Conservation (phyloP, 2,797 vertebrate species). For the Anomalospiza imberbis region DNA sequence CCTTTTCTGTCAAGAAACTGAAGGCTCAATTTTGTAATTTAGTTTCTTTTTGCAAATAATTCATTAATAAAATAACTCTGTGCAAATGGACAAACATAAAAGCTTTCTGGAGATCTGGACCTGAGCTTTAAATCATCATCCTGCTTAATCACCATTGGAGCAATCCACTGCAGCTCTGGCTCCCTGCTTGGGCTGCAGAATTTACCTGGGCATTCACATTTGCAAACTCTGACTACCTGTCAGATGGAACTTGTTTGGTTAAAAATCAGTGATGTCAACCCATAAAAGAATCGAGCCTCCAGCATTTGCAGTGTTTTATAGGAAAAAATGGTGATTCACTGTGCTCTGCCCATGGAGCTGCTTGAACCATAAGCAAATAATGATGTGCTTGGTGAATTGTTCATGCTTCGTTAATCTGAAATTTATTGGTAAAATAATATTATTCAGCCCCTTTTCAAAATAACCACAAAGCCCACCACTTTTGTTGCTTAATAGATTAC, state of each 20-base stretch:
- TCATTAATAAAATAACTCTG: constrained; percentile 3
- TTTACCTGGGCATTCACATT: not conserved
- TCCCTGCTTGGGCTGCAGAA: not conserved
- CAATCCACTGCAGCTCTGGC: not conserved
- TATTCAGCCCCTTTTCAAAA: not conserved
- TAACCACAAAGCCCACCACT: not conserved
- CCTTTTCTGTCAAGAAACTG: not conserved
- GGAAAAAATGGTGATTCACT: not conserved
- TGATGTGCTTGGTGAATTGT: not conserved
- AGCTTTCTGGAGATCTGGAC: constrained; percentile 14
- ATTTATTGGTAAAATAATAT: constrained; percentile 26
- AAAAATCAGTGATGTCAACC: not conserved
- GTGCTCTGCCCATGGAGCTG: not conserved
- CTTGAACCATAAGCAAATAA: not conserved
- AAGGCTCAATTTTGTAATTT: constrained; percentile 28
- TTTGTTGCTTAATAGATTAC: constrained; percentile 27
- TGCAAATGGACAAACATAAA: constrained; percentile 21
- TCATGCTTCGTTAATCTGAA: not conserved
- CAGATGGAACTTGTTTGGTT: constrained; percentile 19
- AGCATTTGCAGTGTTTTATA: not conserved
- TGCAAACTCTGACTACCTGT: not conserved
- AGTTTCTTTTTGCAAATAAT: not conserved
- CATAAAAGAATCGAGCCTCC: not conserved
- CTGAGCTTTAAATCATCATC: constrained; percentile 38
- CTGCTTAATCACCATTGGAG: not conserved